A percentile compares a stretch with the other conserved stretches of the same genome.
Conservation (phyloP, 2,888 invertebrate genomes). For the Temnothorax unifasciatus region DNA sequence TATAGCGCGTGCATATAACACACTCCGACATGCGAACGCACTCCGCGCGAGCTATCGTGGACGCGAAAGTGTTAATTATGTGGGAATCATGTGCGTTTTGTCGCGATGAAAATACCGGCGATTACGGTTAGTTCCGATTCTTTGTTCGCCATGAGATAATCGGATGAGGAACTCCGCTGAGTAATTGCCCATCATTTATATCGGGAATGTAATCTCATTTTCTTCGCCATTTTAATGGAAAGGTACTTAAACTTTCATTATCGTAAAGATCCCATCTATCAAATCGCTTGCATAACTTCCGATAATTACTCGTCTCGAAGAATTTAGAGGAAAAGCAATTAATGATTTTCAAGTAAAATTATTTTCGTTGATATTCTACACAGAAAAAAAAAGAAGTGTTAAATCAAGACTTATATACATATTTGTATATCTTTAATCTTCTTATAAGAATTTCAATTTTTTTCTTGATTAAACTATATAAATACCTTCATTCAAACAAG, state of each 20-base stretch:
- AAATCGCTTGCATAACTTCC: neutral
- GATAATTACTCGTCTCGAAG: neutral
- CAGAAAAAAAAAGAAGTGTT: too few species aligned
- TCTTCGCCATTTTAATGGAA: conserved; percentile 15
- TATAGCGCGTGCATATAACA: conserved; percentile 9
- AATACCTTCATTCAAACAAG: too few species aligned
- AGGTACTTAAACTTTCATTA: conserved; percentile 3
- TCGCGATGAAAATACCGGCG: conserved; percentile 30
- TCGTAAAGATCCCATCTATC: conserved; percentile 8
- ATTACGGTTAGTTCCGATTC: conserved; percentile 45
- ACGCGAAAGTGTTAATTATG: conserved; percentile 52
- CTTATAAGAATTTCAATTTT: too few species aligned
- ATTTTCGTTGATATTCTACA: neutral
- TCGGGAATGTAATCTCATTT: conserved; percentile 5
- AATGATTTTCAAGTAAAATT: neutral
- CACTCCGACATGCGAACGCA: conserved; percentile 4
- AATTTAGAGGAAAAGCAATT: neutral
- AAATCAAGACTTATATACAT: too few species aligned
- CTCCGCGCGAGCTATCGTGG: neutral
- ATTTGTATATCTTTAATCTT: too few species aligned
- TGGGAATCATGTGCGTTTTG: conserved; percentile 16
- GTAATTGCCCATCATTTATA: conserved; percentile 26
- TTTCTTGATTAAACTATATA: too few species aligned
- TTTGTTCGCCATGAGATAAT: conserved; percentile 36
- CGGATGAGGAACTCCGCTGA: conserved; percentile 37